Evolutionary conservation across 2,113 vertebrate genomes (phyloP).

Genomic region (Mustela lutreola): DNA sequence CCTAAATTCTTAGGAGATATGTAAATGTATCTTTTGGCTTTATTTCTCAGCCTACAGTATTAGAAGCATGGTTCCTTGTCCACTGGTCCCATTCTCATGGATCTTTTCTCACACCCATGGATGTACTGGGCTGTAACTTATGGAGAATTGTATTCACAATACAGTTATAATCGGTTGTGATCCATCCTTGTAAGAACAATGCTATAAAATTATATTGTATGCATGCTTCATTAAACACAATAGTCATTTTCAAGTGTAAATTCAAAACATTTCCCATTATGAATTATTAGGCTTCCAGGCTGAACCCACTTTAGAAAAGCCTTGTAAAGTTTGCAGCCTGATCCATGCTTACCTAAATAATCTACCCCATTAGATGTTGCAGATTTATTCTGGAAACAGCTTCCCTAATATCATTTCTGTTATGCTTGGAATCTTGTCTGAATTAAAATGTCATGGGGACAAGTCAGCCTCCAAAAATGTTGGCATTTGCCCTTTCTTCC

Average conservation of each 20-base stretch:
- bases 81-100: not conserved
- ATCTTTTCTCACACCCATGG: not conserved
- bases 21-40: not conserved
- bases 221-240: constrained; percentile 45
- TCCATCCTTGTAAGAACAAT: constrained; percentile 43
- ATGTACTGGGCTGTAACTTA: not conserved
- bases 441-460: not conserved
- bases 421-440: not conserved
- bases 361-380: not conserved
- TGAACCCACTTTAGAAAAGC: not conserved
- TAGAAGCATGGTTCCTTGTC: not conserved
- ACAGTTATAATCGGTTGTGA: constrained; percentile 3
- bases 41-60: not conserved
- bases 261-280: constrained; percentile 48
- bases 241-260: constrained; percentile 55
- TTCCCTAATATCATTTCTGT: constrained; percentile 47
- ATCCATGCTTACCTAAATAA: constrained; percentile 18
- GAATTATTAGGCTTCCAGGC: constrained; percentile 53
- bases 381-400: not conserved
- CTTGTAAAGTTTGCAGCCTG: not conserved
- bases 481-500: not conserved
- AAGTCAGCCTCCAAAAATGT: not conserved
- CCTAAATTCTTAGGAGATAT: not conserved
- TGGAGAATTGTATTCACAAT: not conserved
- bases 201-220: constrained; percentile 56